These are phyloP conservation scores for Lingula anatina DNA, from an alignment of 2,888 invertebrate genomes.

Conservation along the genomic window DNA sequence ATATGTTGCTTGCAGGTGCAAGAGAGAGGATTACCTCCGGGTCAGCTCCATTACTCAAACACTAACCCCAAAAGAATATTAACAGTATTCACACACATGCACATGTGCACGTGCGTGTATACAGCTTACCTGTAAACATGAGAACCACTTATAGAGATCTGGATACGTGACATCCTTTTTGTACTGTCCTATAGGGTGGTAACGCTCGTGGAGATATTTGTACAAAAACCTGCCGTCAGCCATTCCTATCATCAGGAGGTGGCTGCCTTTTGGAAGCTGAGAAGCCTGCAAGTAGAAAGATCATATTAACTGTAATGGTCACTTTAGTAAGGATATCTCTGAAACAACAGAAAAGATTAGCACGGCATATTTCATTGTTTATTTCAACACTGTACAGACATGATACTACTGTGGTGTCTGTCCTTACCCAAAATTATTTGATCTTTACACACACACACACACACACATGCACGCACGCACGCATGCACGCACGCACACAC, in stretches of 20 bases:
- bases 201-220: slow-evolving; percentile 47
- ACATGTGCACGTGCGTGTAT: no score
- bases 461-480: no score
- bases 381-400: background rate
- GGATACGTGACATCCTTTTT: slow-evolving; percentile 53
- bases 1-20: no score
- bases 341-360: background rate
- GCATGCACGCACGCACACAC: no score
- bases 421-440: no score
- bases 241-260: slow-evolving; percentile 53
- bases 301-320: background rate
- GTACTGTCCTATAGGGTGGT: slow-evolving; percentile 54
- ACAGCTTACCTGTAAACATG: slow-evolving; percentile 53
- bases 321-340: background rate
- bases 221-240: slow-evolving; percentile 55
- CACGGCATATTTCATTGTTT: background rate
- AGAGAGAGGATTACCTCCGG: no score
- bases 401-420: no score
- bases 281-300: slow-evolving; percentile 31
- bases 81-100: no score
- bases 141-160: slow-evolving; percentile 54
- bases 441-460: no score
- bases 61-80: no score
- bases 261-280: slow-evolving; percentile 52
- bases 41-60: no score